Conservation (phyloP, 1,140 invertebrate genomes). For the Reticulitermes speratus region DNA sequence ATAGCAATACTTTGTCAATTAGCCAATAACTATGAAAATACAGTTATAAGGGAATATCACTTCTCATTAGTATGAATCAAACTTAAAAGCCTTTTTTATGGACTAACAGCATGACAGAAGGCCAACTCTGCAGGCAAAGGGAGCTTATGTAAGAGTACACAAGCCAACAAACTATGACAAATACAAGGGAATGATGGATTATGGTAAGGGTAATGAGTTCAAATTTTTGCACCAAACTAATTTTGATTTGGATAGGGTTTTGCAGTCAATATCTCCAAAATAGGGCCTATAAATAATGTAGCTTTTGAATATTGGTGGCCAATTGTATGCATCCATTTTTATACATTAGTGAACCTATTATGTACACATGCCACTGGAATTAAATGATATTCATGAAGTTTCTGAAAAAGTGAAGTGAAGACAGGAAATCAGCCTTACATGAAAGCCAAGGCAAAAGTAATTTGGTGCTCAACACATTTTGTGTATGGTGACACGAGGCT, state of each 20-base stretch:
- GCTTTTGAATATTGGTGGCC: too few relatives aligned
- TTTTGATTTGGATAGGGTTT: not conserved
- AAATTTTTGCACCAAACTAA: constrained; percentile 8
- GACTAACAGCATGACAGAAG: not conserved
- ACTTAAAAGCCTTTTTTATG: not conserved
- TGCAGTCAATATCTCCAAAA: not conserved
- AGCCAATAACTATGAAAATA: not conserved
- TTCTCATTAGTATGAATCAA: not conserved
- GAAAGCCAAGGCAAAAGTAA: not conserved
- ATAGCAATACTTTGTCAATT: not conserved
- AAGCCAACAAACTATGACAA: not conserved
- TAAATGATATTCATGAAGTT: not conserved
- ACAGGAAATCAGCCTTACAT: not conserved
- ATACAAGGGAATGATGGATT: not conserved
- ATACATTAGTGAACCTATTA: not conserved
- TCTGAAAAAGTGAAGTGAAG: not conserved
- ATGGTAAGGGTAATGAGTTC: not conserved
- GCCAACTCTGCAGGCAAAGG: not conserved
- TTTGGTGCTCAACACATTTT: not conserved
- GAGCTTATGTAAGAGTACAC: not conserved
- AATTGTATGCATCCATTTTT: not conserved
- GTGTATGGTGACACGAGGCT: constrained; percentile 28
- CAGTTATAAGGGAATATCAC: not conserved
- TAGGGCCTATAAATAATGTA: not conserved
- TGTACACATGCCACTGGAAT: not conserved